These are phyloP conservation scores for Lophotriccus pileatus DNA, from an alignment of 2,797 vertebrate species.

Conservation along the genomic window DNA sequence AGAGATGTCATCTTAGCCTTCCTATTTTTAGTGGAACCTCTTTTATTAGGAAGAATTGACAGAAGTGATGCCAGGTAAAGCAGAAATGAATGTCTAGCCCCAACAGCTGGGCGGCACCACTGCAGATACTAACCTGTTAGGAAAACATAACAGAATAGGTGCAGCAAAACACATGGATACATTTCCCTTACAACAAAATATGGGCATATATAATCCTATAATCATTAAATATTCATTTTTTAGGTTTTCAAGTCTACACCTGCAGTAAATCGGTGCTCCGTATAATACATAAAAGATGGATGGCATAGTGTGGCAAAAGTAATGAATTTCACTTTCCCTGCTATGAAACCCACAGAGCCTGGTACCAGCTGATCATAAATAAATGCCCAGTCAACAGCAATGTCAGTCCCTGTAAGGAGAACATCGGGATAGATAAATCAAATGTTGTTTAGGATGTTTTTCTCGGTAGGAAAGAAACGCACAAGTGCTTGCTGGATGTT, in stretches of 20 bases:
- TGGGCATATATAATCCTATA: not conserved
- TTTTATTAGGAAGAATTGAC: not conserved
- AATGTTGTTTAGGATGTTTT: constrained; percentile 61
- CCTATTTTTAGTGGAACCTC: not conserved
- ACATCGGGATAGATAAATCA: constrained; percentile 62
- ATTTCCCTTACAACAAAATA: constrained; percentile 19
- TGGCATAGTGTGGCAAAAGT: constrained; percentile 49
- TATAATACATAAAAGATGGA: constrained; percentile 58
- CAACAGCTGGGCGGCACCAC: not conserved
- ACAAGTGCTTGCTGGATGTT: constrained; percentile 60
- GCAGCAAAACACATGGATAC: not conserved
- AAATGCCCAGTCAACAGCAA: constrained; percentile 66
- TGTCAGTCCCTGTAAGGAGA: constrained; percentile 58
- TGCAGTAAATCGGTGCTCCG: constrained; percentile 14
- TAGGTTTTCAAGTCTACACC: constrained; percentile 33
- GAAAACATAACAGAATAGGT: not conserved
- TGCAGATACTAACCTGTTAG: not conserved
- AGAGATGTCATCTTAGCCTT: not conserved
- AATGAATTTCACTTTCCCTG: constrained; percentile 68
- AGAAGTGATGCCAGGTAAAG: not conserved
- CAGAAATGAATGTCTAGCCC: not conserved
- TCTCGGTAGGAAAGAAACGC: constrained; percentile 55
- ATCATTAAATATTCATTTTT: constrained; percentile 56
- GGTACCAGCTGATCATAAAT: constrained; percentile 54
- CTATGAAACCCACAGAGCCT: constrained; percentile 42